A percentile compares a stretch with the other conserved stretches of the same genome.
These are phyloP conservation scores for Ormyrus rosae DNA, from an alignment of 2,888 invertebrate species.

Conservation along the genomic window DNA sequence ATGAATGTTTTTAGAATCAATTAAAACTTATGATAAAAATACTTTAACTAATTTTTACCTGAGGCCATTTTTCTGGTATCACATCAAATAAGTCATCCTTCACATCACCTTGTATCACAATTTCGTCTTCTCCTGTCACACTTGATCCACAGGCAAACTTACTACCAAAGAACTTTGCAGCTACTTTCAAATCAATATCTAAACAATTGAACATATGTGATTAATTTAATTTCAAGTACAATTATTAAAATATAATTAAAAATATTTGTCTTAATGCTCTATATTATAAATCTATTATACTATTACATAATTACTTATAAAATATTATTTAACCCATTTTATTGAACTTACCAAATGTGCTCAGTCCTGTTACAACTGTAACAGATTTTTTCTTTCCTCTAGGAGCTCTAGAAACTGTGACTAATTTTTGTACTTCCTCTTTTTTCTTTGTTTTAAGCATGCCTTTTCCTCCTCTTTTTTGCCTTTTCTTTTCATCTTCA, in stretches of 20 bases:
- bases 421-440: conserved; percentile 90
- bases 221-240: not conserved
- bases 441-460: conserved; percentile 96
- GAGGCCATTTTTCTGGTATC: conserved; percentile 98
- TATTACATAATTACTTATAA: too few relatives aligned
- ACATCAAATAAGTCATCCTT: conserved; percentile 99
- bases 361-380: conserved; percentile 96
- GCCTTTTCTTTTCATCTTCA: conserved; percentile 95
- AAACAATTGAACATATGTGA: conserved; percentile 64
- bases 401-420: conserved; percentile 91
- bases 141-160: conserved; percentile 99
- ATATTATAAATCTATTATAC: not conserved
- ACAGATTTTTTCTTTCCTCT: conserved; percentile 99
- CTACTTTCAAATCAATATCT: conserved; percentile 98
- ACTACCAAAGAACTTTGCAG: conserved; percentile 97
- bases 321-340: too few relatives aligned
- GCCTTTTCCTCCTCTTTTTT: conserved; percentile 98
- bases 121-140: conserved; percentile 98
- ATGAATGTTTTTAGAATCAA: conserved; percentile 8
- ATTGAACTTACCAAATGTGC: conserved; percentile 87
- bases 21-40: conserved; percentile 12
- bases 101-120: conserved; percentile 99
- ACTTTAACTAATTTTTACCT: conserved; percentile 78
- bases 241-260: not conserved
- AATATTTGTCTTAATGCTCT: not conserved